phyloP scores from a whole-genome alignment of 2,113 vertebrate genomes.

The Egretta garzetta region DNA sequence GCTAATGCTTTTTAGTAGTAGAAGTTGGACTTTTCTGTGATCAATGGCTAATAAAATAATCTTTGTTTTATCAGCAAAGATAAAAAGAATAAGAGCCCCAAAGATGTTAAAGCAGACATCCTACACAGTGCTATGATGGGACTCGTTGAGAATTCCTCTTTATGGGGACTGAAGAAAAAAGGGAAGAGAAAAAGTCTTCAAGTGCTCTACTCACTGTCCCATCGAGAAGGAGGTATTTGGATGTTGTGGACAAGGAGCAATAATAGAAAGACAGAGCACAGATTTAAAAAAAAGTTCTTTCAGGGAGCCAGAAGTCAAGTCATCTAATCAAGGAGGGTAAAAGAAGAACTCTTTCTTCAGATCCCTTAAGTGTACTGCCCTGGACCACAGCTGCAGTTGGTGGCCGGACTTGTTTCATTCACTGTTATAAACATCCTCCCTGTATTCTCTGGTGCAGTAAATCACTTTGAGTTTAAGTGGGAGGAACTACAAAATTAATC shows the following conservation, averaged over 20 bases:
- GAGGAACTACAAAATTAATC: constrained; percentile 11
- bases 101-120: not conserved
- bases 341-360: not conserved
- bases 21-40: not conserved
- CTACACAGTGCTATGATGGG: not conserved
- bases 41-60: not conserved
- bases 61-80: not conserved
- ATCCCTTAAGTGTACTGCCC: not conserved
- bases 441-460: not conserved
- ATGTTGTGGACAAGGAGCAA: not conserved
- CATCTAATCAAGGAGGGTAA: not conserved
- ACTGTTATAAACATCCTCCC: constrained; percentile 11
- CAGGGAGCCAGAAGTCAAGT: not conserved
- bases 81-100: not conserved
- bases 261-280: not conserved
- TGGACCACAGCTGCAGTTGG: not conserved
- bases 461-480: not conserved
- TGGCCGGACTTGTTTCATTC: not conserved
- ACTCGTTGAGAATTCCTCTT: not conserved
- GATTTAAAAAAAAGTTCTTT: not conserved
- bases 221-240: not conserved
- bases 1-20: not conserved
- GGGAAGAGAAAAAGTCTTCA: not conserved
- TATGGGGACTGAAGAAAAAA: not conserved
- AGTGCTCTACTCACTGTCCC: not conserved